Base-by-base conservation (phyloP, 1,140 invertebrate species). In the Drosophila ercepeae region DNA sequence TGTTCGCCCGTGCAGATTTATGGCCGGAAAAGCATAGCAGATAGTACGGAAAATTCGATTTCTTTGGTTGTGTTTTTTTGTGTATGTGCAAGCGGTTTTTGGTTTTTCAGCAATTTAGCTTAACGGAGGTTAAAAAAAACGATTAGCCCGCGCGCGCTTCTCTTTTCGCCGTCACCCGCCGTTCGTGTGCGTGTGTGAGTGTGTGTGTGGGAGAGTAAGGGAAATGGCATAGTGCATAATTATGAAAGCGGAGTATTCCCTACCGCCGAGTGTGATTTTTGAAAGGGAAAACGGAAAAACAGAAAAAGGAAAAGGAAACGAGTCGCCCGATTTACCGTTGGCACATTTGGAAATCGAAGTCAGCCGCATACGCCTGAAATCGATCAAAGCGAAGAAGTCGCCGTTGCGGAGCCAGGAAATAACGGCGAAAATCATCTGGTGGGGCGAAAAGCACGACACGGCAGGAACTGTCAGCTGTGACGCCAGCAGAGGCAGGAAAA, bases 191-290 rank as follows among this genome's bases (percentile, higher is more conserved):
- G 54, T 60, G 54, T 55, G 42, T 32, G 59, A 32, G 59, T 73
- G 48, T 59, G 49, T 34, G 46, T 36, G 50, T 34, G 27, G 21
- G 45, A 32, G 32, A 16, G 16, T 45, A 44, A 44, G 54, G 57
- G 73, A 63, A 78, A 72, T 79, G 75, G 81, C 58, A 64, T 60
- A 83, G 52, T 83, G 84, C 57, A 27, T 72, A 86, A 86, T 63
- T 68, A 72, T 83, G 81, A 32, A 73, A 83, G 69, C 69, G 14
- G 55, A 75, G 42, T 61, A 63, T 42, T 51, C 64, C 34, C 46
- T 59, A 32, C 29, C 25, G 8, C 48, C 25, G 55, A 63, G 70
- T 75, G 65, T 65, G 32, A 60, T 32, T 52, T 52, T 46, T 50
- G 42, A 65, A 51, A 53, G 32, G 21, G 41, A 27, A 42, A 42